Evolutionary conservation across 2,113 vertebrate genomes (phyloP).

Genomic region (Mormyrus iriodes): DNA sequence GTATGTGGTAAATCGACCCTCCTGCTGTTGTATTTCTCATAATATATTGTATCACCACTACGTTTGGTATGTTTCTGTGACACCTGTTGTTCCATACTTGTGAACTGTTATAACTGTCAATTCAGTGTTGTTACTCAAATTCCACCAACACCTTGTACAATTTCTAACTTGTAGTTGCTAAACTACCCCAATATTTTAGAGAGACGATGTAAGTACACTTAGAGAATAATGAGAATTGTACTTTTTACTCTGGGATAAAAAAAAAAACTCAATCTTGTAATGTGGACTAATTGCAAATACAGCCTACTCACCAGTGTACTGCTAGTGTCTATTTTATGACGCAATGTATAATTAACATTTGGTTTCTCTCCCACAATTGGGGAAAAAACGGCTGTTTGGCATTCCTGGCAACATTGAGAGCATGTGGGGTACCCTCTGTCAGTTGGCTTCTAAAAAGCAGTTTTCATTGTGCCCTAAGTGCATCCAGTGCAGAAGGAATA

Average conservation of each 20-base stretch:
- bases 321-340: not conserved
- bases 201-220: not conserved
- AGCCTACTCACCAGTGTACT: not conserved
- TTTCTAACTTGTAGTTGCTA: conserved; percentile 8
- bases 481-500: not conserved
- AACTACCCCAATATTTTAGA: conserved; percentile 13
- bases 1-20: not conserved
- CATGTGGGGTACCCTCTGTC: not conserved
- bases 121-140: conserved; percentile 17
- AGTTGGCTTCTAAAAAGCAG: not conserved
- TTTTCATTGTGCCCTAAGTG: not conserved
- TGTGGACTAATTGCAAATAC: conserved; percentile 1
- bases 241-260: not conserved
- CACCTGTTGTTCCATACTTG: conserved; percentile 12
- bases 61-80: not conserved
- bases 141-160: not conserved
- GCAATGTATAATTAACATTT: not conserved
- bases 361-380: not conserved
- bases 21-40: conserved; percentile 3
- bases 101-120: conserved; percentile 18
- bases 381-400: not conserved
- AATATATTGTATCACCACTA: conserved; percentile 18
- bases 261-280: not conserved
- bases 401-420: not conserved
- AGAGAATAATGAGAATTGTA: not conserved